Base-by-base conservation (phyloP, 2,797 vertebrate genomes). In the Hoplostethus mediterraneus region DNA sequence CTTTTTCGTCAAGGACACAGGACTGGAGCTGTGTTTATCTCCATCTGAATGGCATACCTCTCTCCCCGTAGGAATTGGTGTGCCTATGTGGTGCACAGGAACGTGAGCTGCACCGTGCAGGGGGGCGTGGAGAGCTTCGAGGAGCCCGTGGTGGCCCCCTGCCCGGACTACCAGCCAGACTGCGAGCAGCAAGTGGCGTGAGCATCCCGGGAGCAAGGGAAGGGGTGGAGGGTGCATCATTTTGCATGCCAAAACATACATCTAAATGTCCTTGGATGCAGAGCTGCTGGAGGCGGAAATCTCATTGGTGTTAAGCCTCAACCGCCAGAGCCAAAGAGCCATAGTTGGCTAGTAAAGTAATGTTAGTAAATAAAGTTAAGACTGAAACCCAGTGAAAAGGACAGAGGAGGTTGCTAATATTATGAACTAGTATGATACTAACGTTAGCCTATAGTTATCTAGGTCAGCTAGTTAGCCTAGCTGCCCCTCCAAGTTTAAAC, bases 81-180 rank as follows among this genome's bases (percentile, higher is more conserved):
- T 83, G 98, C 98, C 64, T 96, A 95, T 90, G 95, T 99, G 21
- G 97, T 98, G 86, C 96, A 95, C 81, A 98, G 90, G 93, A 99
- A 98, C 81, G 96, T 98, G 89, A 99, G 95, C 91, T 99, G 98
- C 83, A 92, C 96, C 0, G 97, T 99, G 87, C 95, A 96, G 89
- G 97, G 96, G 72, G 94, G 95, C 74, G 94, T 95, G 51, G 96
- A 97, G 91, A 96, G 95, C 83, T 97, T 94, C 86, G 91, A 96
- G 85, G 96, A 97, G 86, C 95, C 97, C 58, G 94, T 96, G 75
- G 93, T 96, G 90, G 95, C 90, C 84, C 93, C 91, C 58, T 96
- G 95, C 84, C 95, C 94, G 8, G 58, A 80, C 55, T 93, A 94
- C 88, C 95, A 96, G 83, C 94, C 93, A 3, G 93, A 96, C 92